Conservation (phyloP, 2,113 vertebrate species). For the Prunella fulvescens region DNA sequence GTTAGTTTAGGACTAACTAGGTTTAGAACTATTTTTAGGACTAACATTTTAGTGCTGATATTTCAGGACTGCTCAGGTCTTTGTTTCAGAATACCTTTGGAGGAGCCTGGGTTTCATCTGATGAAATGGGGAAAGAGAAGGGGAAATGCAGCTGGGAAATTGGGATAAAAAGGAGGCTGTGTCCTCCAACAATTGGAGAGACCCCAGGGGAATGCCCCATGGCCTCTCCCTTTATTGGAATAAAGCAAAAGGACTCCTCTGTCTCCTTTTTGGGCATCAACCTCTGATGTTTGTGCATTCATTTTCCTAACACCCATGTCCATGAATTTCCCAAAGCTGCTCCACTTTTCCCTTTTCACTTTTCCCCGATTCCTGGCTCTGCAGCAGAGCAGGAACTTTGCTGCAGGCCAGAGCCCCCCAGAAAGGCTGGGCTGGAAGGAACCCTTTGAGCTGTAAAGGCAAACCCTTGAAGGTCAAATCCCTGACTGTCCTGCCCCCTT, state of each 20-base stretch:
- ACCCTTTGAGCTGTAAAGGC: background rate
- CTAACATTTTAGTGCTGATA: background rate
- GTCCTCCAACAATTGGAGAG: too few relatives aligned
- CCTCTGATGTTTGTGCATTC: too few relatives aligned
- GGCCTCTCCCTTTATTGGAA: too few relatives aligned
- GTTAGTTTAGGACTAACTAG: background rate
- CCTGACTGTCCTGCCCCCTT: background rate
- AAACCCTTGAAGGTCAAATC: background rate
- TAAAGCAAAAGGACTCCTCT: too few relatives aligned
- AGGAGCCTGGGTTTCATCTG: background rate
- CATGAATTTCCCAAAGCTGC: accelerated
- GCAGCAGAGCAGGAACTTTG: background rate
- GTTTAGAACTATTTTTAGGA: background rate
- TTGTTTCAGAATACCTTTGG: background rate
- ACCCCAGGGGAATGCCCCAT: too few relatives aligned
- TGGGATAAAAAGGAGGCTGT: too few relatives aligned
- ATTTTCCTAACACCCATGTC: accelerated
- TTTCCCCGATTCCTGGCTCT: background rate
- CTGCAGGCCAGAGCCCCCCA: background rate
- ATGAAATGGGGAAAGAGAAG: too few relatives aligned
- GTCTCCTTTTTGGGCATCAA: too few relatives aligned
- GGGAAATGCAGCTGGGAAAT: too few relatives aligned
- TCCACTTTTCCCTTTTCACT: accelerated
- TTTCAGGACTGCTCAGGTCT: background rate
- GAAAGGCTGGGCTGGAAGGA: background rate